phyloP scores from a whole-genome alignment of 2,113 vertebrate species.

The Rhegmatorhina hoffmannsi region DNA sequence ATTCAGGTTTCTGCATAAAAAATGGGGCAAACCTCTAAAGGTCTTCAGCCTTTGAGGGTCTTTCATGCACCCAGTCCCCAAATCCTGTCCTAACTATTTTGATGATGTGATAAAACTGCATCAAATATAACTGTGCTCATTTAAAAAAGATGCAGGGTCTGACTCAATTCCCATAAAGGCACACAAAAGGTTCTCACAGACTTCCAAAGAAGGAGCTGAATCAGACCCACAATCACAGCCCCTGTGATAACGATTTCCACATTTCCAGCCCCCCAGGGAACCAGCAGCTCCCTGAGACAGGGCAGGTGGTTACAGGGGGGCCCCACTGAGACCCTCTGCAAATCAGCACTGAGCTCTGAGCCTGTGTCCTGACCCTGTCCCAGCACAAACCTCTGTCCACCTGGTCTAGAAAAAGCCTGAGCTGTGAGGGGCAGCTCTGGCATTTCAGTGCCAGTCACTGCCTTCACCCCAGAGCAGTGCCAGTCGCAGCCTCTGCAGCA shows the following conservation, averaged over 20 bases:
- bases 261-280: not conserved
- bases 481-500: not conserved
- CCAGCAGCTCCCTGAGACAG: not conserved
- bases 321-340: not conserved
- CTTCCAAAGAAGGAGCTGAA: not conserved
- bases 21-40: not conserved
- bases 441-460: not conserved
- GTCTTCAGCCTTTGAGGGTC: not conserved
- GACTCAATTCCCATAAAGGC: not conserved
- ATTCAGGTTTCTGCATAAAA: not conserved
- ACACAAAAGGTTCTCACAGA: not conserved
- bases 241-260: not conserved
- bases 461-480: not conserved
- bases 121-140: not conserved
- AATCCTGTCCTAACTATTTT: not conserved
- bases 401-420: not conserved
- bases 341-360: not conserved
- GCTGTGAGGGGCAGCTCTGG: not conserved
- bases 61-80: not conserved
- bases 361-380: not conserved
- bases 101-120: not conserved
- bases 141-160: not conserved
- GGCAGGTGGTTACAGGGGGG: not conserved
- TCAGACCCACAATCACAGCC: not conserved
- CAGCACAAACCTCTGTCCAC: not conserved